Base-by-base conservation (phyloP, 2,797 vertebrate genomes). In the Rhynchotus rufescens region DNA sequence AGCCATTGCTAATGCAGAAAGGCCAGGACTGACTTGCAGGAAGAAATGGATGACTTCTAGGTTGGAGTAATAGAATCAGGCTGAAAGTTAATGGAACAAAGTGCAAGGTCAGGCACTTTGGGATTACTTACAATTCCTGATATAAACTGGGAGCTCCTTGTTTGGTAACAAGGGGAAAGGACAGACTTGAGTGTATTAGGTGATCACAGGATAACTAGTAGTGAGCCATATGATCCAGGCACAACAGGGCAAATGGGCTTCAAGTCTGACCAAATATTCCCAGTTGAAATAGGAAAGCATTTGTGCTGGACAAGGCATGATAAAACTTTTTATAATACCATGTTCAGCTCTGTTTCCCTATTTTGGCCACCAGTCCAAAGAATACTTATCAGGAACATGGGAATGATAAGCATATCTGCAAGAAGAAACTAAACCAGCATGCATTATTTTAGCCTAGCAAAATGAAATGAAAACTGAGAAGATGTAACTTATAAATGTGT, bases 391-490 rank as follows among this genome's bases (percentile, higher is more conserved):
- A 13, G 69, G 61, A 89, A 92, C 89, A 89, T 92, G 93, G 85
- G 92, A 95, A 88, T n/a, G 47, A 87, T 81, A 89, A 89, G 71
- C 52, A 89, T 94, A 84, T 92, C 80, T 93, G 22, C 52, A 87
- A 87, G 84, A 92, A 86, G 42, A 90, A 90, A 87, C 69, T 76
- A 87, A 81, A 83, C 56, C 80, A 16, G 26, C 66, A 66, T 49
- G 52, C 38, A 89, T 95, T 94, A 76, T 92, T 92, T 95, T 95
- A 79, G 71, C 86, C 89, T 94, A 92, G 67, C 32, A 91, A 93
- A 89, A 89, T 89, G 77, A 95, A 95, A 95, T 95, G 80, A 95
- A 95, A 95, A 95, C 77, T 75, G 92, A 95, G 56, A 76, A 30
- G 49, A 44, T 74, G 57, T 74, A 71, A 73, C 80, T 93, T 92